Base-by-base conservation (phyloP, 2,113 vertebrate genomes). In the Chaetura pelagica region DNA sequence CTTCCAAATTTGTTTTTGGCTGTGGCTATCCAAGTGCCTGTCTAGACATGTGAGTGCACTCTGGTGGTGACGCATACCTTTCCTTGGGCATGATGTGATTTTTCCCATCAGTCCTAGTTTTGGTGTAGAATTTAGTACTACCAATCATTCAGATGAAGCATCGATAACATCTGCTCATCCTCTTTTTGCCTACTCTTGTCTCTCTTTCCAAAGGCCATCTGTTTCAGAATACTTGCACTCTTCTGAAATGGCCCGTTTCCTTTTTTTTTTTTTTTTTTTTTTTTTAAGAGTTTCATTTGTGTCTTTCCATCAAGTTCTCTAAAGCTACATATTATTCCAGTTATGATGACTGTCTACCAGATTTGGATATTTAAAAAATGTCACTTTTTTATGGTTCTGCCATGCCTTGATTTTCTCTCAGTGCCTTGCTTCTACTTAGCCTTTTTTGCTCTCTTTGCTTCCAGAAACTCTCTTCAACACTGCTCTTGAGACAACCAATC, bases 121-220 rank as follows among this genome's bases (percentile, higher is more conserved):
- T 91, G 58, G 46, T 94, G 82, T 84, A 83, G 87, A 77, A 74
- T 96, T 95, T 90, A 93, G 90, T 83, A 64, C 80, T 87, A 85
- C 67, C 12, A 12, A 32, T 92, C 87, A 69, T 73, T 88, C 55
- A 55, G 74, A 95, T 76, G 90, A 91, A 93, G 80, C 78, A 86
- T 69, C 1, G 15, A 62, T 91, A 93, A 91, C 82, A 91, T 93
- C 91, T 96, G 91, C 75, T 95, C 30, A 51, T 72, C 89, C 49
- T 89, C 46, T 66, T 76, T 89, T 87, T 91, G 57, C 63, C 67
- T 79, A 87, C 71, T 73, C 78, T 87, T 75, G 3, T 79, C 67
- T 96, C 27, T 68, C n/a, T 90, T 93, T 85, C 68, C 42, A 87
- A 69, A 48, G 42, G 66, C 90, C 93, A 96, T 96, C 90, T 96